Evolutionary conservation across 2,888 invertebrate genomes (phyloP), one percentile per base, ranked within the genome.

Genomic region (Lycia hirtaria): DNA sequence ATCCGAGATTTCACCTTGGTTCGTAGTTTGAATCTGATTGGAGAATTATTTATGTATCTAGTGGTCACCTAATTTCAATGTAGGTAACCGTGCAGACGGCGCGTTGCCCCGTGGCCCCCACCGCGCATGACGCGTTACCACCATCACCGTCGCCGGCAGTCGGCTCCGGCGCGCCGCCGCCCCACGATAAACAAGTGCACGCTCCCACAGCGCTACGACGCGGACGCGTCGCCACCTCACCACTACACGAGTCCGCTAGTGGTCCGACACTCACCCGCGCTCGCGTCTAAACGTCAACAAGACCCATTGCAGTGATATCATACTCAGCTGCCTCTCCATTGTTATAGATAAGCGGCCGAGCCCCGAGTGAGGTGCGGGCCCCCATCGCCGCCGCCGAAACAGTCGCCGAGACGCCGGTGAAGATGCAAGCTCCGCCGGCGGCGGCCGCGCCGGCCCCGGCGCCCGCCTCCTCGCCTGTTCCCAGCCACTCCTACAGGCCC

Each of bases 331-430:
- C 56, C 28, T 58, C 30, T 60, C 47, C 43, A 63, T 86, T 83
- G 79, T 87, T 88, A 65, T 85, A 92, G 92, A 76, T 83, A 60
- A 89, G 81, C 85, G 81, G 81, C 68, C 82, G 86, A 64, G 80
- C 85, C 48, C 76, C 81, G 53, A 90, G 85, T 77, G 92, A 92
- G 70, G 78, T 85, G 52, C 81, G 87, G 59, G 89, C 93, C 67
- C 93, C 93, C 57, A 93, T 93, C 72, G 93, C 93, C 65, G 87
- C 92, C 69, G 92, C 92, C 52, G 93, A 93, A 76, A 88, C 88
- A 64, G 82, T 88, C 62, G 80, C 86, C 56, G 92, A 93, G 72
- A 87, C 93, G 41, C 88, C 93, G 47, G 83, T 88, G 62, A 93
- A 87, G 69, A 92, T 92, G 87, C 93, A 90, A 79, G 84, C 93